Conservation (phyloP, 2,113 vertebrate species). For the Coptodon rendalli region DNA sequence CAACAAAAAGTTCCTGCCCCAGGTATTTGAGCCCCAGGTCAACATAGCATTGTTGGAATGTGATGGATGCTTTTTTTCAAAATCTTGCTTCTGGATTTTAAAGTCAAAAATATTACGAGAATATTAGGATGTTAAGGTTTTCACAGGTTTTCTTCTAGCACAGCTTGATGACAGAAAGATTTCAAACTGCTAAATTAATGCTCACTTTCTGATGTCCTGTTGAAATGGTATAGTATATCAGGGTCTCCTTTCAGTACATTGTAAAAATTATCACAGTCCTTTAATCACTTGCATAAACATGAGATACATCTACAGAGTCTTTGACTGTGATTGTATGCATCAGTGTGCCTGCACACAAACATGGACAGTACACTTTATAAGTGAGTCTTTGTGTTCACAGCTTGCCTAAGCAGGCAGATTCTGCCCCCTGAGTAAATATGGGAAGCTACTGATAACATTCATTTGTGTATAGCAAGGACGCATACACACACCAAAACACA, state of each 20-base stretch:
- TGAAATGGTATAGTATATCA: background rate
- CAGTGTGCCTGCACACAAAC: conserved; percentile 3
- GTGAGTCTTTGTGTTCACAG: conserved; percentile 53
- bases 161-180: background rate
- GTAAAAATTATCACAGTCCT: background rate
- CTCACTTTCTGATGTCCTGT: background rate
- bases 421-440: conserved; percentile 61
- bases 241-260: background rate
- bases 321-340: background rate
- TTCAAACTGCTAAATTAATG: background rate
- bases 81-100: background rate
- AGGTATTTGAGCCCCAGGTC: background rate
- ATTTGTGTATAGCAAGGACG: conserved; percentile 42
- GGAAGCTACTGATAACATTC: conserved; percentile 61
- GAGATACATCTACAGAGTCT: background rate
- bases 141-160: background rate
- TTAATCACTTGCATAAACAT: background rate
- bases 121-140: background rate
- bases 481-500: conserved; percentile 15
- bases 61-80: background rate
- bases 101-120: background rate
- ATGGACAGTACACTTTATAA: conserved; percentile 12
- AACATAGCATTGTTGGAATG: background rate
- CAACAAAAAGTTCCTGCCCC: background rate
- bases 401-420: conserved; percentile 52